Base-by-base conservation (phyloP, 1,140 invertebrate species). In the Drosophila baimaii region DNA sequence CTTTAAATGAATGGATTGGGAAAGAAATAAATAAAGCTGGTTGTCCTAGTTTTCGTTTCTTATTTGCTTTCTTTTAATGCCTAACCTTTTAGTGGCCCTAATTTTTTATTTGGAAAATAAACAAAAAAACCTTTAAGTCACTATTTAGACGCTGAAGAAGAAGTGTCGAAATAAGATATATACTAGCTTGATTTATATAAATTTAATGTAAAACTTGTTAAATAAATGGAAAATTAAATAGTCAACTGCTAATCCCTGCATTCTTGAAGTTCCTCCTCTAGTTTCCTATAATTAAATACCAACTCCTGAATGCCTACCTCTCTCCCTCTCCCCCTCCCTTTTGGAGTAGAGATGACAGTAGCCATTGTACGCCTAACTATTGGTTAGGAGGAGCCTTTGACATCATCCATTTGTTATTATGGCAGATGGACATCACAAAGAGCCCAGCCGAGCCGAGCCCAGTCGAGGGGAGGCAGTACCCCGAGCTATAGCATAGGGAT, bases 301-400 rank as follows among this genome's bases (percentile, higher is more conserved):
- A 52, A 21, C 13, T 52, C n/a, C 44, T 17, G 21, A 27, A n/a
- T n/a, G n/a, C n/a, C n/a, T n/a, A n/a, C n/a, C n/a, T n/a, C n/a
- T n/a, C n/a, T n/a, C n/a, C n/a, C 5, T 33, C 29, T 23, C 29
- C 5, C 8, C 37, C 46, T 29, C 56, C 5, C 13, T 12, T 13
- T 9, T 9, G 7, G 13, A n/a, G 25, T 10, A 29, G 27, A 29
- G 7, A 17, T 39, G 31, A 17, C 58, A 13, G 6, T 29, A 15
- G 2, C 25, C 12, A 68, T 62, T 62, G 58, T 19, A 6, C 0
- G n/a, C n/a, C 0, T 12, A 27, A 62, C 64, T 49, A 51, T 64
- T 41, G 13, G 51, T 46, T n/a, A n/a, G n/a, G n/a, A n/a, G 27
- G 44, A 66, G 59, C 23, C 31, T 46, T 68, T 65, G 61, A 68